Evolutionary conservation across 2,113 vertebrate species (phyloP), one percentile per base, ranked within the genome.

Genomic region (Petrocephalus zakoni): DNA sequence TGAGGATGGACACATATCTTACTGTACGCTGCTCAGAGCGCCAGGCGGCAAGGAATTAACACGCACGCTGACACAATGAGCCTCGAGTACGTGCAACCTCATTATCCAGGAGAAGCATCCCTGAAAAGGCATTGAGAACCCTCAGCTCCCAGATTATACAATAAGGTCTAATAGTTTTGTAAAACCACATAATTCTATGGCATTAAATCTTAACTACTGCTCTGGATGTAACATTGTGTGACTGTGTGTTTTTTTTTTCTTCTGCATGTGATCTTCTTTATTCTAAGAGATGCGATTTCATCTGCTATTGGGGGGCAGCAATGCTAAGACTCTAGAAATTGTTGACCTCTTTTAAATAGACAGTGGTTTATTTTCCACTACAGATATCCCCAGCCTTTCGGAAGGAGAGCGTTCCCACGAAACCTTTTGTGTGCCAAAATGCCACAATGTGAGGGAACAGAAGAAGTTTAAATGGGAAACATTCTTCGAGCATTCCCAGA

Each of bases 121-220:
- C 84, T 34, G 84, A 86, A 86, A 86, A 52, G 84, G 9, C 19
- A 25, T 19, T 53, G 84, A 86, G 84, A 86, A 22, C 52, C 49
- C 84, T 56, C 84, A 55, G 17, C 84, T 56, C 25, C 22, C n/a
- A 49, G 11, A 56, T 56, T 55, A 34, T 29, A 34, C 25, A n/a
- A 34, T 86, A 55, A 86, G 34, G 84, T 52, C 10, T 52, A 52
- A 49, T 49, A 51, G 37, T 85, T 29, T 47, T 34, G 52, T 34
- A 29, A 53, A 85, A 85, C 25, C 13, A 34, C 25, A 34, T 55
- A 25, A 37, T 86, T 55, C 52, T 56, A 85, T 25, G 49, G 83
- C n/a, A 85, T 53, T 53, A 55, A 29, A 85, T 85, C 49, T 53
- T 52, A 49, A 52, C 83, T 52, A 53, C n/a, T 53, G 83, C 51